Conservation (phyloP, 2,888 invertebrate species). For the Lobophora halterata region DNA sequence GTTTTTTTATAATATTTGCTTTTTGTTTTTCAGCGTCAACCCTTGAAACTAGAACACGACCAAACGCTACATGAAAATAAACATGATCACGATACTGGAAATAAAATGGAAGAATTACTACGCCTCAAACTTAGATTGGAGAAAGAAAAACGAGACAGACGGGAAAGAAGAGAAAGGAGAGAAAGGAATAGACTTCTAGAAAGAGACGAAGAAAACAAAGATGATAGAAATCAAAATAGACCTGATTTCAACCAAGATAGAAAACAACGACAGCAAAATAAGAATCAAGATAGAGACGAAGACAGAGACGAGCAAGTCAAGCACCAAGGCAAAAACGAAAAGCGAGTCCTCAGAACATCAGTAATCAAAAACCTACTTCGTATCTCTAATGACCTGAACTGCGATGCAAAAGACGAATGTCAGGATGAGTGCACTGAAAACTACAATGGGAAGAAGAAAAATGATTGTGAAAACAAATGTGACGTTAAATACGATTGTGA, state of each 20-base stretch:
- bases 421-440: constrained; percentile 34
- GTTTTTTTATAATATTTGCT: no score
- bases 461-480: constrained; percentile 37
- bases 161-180: constrained; percentile 9
- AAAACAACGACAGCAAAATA: neutral
- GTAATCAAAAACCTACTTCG: constrained; percentile 43
- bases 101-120: constrained; percentile 8
- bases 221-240: constrained; percentile 3
- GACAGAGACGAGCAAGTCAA: constrained; percentile 7
- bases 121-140: constrained; percentile 9
- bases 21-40: constrained; percentile 2
- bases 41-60: neutral
- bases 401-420: constrained; percentile 44
- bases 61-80: neutral
- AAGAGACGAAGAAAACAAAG: constrained; percentile 6
- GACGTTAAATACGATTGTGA: constrained; percentile 40
- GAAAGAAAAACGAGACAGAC: constrained; percentile 2
- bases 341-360: constrained; percentile 32
- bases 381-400: constrained; percentile 35
- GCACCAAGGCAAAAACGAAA: constrained; percentile 11
- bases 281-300: neutral
- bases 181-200: constrained; percentile 9
- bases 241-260: neutral
- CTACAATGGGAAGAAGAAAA: constrained; percentile 20
- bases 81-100: neutral